Evolutionary conservation across 1,140 invertebrate genomes (phyloP), one percentile per base, ranked within the genome.

Genomic region (Ostrea denselamellosa): DNA sequence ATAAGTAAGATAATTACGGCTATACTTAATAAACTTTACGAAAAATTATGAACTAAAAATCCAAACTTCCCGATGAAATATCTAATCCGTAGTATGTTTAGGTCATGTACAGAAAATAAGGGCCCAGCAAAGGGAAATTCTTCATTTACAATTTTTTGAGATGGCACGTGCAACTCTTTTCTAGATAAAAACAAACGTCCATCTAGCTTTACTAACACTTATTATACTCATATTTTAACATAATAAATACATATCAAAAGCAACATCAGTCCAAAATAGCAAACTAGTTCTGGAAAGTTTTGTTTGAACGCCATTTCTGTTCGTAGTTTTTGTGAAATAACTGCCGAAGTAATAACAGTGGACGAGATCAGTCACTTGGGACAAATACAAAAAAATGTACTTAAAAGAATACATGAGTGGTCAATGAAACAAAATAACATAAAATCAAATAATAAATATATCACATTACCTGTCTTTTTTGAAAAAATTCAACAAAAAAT

Each of bases 241-340:
- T 65, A 85, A 62, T 22, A 85, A 85, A 83, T 10, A 62, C 83
- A 54, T 85, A 85, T 85, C 28, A 85, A 34, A 58, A 8, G 53
- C 52, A 62, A 8, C 17, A 62, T 58, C 8, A 52, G 52, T 56
- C 52, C 44, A 62, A 85, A 54, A 28, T 85, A 58, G 54, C 22
- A 56, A 34, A 44, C 88, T 56, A 58, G 53, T 81, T 34, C 86
- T 81, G 84, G 85, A 92, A 92, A 92, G 91, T 91, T 91, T 89
- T 83, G 86, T 93, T 93, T 92, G 92, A 92, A 91, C 92, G 92
- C 92, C 92, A 93, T 93, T 91, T 93, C 92, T 91, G 85, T 89
- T 83, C 86, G 90, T 89, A 91, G 87, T 92, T 92, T 93, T 92
- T 89, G 85, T 90, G 89, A 90, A 92, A 90, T 92, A 91, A 90